Percentiles rank a stretch among this genome's conserved stretches.
Evolutionary conservation across 2,888 invertebrate species (phyloP).

Genomic region (Torymus aiolomorphi): DNA sequence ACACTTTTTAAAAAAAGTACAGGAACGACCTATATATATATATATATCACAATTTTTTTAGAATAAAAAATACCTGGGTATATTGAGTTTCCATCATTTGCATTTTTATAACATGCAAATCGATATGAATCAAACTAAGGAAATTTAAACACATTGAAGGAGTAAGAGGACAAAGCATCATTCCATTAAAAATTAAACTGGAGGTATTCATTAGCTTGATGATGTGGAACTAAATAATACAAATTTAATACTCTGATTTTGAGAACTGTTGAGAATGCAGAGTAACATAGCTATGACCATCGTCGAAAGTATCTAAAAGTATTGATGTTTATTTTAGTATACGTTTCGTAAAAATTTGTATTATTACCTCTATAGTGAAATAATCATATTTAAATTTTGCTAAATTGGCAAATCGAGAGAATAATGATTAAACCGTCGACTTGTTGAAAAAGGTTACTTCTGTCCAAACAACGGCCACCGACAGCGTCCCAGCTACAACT

Average conservation of each 20-base stretch:
- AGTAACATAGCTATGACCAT: conserved; percentile 95
- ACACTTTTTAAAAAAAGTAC: no score
- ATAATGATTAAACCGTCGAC: conserved; percentile 93
- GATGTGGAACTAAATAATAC: conserved; percentile 97
- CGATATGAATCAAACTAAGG: conserved; percentile 97
- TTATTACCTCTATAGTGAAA: conserved; percentile 92
- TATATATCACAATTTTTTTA: conserved; percentile 64
- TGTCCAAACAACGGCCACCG: conserved; percentile 97
- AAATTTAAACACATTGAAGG: conserved; percentile 99
- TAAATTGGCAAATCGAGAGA: conserved; percentile 92
- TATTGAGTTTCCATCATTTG: conserved; percentile 93
- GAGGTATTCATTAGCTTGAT: conserved; percentile 99
- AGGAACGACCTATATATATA: no score
- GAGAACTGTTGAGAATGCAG: conserved; percentile 98
- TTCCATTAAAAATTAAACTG: conserved; percentile 98
- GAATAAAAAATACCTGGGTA: conserved; percentile 83
- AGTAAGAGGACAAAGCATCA: conserved; percentile 97
- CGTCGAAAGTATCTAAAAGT: conserved; percentile 88
- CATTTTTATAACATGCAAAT: conserved; percentile 92
- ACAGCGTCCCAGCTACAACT: conserved; percentile 85
- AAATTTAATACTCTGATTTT: conserved; percentile 96
- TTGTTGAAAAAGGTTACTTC: conserved; percentile 98
- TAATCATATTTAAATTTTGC: conserved; percentile 92
- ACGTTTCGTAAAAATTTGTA: not conserved
- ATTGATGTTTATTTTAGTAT: conserved; percentile 11